phyloP scores from a whole-genome alignment of 2,113 vertebrate genomes.

The Chloropsis cyanopogon region DNA sequence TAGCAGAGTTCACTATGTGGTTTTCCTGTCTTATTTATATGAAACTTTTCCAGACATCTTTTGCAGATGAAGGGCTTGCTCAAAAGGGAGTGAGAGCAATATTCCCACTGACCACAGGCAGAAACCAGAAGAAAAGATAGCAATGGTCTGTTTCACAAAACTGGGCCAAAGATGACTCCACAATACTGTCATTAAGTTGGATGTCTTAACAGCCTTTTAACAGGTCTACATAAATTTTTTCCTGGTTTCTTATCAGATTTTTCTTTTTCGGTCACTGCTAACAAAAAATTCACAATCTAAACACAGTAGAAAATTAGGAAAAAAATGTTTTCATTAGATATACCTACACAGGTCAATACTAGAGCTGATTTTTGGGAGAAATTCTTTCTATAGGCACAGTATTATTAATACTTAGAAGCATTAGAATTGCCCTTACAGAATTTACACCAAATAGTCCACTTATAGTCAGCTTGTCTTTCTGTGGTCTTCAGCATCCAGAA shows the following conservation, averaged over 20 bases:
- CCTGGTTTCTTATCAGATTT: background rate
- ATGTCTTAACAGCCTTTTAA: background rate
- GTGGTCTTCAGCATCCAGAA: background rate
- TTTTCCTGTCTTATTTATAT: background rate
- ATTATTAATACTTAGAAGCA: background rate
- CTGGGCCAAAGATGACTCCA: background rate
- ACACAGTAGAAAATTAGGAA: background rate
- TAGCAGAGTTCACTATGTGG: background rate
- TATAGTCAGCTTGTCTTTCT: background rate
- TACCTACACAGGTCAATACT: background rate
- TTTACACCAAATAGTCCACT: background rate
- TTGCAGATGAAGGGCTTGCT: background rate
- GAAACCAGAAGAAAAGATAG: background rate
- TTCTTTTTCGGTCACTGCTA: background rate
- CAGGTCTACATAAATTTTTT: background rate
- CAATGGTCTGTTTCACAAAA: background rate
- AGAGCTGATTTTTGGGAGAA: background rate
- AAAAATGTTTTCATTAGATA: background rate
- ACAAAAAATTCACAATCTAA: background rate
- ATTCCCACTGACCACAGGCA: background rate
- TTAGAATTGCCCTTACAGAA: background rate
- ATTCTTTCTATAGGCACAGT: background rate
- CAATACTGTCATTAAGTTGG: background rate
- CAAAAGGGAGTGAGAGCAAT: background rate
- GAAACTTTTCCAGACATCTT: background rate